A percentile compares a stretch with the other conserved stretches of the same genome.
phyloP scores from a whole-genome alignment of 2,113 vertebrate genomes.

The Opisthocomus hoazin region DNA sequence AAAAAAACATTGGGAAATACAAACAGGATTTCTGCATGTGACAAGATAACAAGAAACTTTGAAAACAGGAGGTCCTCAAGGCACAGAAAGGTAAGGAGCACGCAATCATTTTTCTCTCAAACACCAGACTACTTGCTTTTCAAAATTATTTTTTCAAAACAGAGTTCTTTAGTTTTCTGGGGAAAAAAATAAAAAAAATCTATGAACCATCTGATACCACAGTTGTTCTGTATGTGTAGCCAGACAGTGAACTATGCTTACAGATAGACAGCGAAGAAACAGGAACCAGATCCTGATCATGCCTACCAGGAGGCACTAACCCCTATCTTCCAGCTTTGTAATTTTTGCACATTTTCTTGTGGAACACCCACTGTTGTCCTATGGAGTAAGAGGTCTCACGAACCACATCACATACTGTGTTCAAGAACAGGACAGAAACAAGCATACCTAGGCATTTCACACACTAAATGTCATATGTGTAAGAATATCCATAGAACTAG shows the following conservation, averaged over 20 bases:
- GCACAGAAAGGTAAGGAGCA: neutral
- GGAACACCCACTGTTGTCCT: neutral
- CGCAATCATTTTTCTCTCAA: neutral
- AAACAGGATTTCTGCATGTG: neutral
- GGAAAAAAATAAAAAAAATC: neutral
- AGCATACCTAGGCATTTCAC: neutral
- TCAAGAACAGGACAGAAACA: neutral
- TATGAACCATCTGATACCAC: neutral
- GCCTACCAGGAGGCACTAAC: neutral
- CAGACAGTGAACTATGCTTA: neutral
- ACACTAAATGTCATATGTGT: neutral
- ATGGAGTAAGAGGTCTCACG: neutral
- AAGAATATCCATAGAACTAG: neutral
- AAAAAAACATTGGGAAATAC: neutral
- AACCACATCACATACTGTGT: neutral
- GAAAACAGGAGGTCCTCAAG: neutral
- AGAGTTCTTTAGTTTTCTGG: neutral
- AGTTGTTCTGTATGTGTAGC: neutral
- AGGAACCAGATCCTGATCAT: neutral
- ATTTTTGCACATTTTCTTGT: neutral
- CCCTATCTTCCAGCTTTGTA: neutral
- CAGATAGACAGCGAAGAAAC: neutral
- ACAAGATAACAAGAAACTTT: neutral
- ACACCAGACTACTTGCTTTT: neutral
- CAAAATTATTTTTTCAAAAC: neutral